These are phyloP conservation scores for Craniophora ligustri DNA, from an alignment of 2,888 invertebrate genomes.

Conservation along the genomic window DNA sequence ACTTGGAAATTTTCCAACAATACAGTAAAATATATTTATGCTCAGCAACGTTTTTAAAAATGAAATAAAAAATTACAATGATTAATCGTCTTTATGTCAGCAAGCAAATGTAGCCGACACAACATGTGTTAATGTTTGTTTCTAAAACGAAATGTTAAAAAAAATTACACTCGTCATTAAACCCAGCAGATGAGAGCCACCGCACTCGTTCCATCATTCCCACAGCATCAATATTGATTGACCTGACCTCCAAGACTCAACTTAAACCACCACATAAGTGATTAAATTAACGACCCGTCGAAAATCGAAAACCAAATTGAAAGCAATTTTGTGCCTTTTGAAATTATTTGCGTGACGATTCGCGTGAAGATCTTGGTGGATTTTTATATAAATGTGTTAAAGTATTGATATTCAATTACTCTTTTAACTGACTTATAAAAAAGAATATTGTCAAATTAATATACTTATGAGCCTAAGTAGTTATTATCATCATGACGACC, in stretches of 20 bases:
- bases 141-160: background rate
- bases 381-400: background rate
- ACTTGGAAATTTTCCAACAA: too few relatives aligned
- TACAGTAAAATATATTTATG: too few relatives aligned
- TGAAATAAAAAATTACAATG: too few relatives aligned
- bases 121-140: background rate
- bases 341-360: constrained; percentile 13
- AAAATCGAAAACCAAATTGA: constrained; percentile 32
- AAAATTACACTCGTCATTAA: too few relatives aligned
- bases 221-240: constrained; percentile 45
- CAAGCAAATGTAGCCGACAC: background rate
- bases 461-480: too few relatives aligned
- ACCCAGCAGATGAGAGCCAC: constrained; percentile 4
- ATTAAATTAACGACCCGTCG: constrained; percentile 41
- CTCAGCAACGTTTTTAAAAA: too few relatives aligned
- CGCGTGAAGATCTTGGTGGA: background rate
- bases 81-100: too few relatives aligned
- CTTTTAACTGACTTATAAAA: background rate
- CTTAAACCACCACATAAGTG: constrained; percentile 31
- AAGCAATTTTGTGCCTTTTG: constrained; percentile 15
- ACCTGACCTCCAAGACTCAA: constrained; percentile 27
- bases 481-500: too few relatives aligned
- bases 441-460: background rate
- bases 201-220: constrained; percentile 34
- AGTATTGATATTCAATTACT: background rate